These are phyloP conservation scores for Machimus atricapillus DNA, from an alignment of 2,888 invertebrate species.

Conservation along the genomic window DNA sequence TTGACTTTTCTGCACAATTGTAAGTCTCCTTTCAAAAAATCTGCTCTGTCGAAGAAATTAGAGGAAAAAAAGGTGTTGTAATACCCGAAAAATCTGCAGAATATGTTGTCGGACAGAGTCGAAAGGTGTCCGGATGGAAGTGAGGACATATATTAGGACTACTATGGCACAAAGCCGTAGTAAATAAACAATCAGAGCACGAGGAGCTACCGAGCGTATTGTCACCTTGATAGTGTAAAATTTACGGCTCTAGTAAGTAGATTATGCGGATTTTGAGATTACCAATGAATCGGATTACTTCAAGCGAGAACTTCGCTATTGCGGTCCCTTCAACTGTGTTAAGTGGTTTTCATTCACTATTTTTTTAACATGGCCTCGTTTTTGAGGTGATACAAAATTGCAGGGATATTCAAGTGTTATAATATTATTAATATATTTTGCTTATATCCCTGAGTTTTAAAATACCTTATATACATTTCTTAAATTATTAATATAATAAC, in stretches of 20 bases:
- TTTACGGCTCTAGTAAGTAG: constrained; percentile 11
- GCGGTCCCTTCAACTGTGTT: neutral
- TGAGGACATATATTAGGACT: constrained; percentile 14
- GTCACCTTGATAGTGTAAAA: neutral
- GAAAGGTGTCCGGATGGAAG: neutral
- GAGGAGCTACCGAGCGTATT: neutral
- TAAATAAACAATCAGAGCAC: constrained; percentile 11
- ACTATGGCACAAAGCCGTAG: constrained; percentile 2
- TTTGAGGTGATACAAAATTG: neutral
- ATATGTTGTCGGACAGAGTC: constrained; percentile 58
- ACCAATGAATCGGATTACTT: neutral
- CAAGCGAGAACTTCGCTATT: neutral
- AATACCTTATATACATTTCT: too few relatives aligned
- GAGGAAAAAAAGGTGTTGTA: neutral
- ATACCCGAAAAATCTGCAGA: constrained; percentile 54
- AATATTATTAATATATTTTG: too few relatives aligned
- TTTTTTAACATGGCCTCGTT: neutral
- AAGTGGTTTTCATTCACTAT: constrained; percentile 25
- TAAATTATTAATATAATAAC: too few relatives aligned
- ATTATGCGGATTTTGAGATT: constrained; percentile 18
- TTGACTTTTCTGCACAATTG: constrained; percentile 26
- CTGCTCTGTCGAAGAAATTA: neutral
- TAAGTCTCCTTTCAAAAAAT: neutral
- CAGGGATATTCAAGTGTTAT: neutral
- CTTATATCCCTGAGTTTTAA: too few relatives aligned